Conservation (phyloP, 2,113 vertebrate species). For the Noturus placidus region DNA sequence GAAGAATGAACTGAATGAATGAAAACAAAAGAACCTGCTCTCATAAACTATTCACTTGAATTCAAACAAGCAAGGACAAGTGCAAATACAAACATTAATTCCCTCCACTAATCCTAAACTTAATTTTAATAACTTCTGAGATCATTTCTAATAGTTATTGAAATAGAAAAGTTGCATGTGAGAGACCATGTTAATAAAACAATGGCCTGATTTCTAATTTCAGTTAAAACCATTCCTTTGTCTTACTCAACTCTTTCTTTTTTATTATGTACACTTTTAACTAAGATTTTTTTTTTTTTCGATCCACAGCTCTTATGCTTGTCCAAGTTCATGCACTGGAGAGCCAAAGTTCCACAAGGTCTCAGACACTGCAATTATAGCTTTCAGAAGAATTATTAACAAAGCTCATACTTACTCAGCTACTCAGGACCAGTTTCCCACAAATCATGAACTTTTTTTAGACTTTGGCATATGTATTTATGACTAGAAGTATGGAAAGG, state of each 20-base stretch:
- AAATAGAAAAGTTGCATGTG: neutral
- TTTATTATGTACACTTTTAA: neutral
- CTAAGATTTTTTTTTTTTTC: no score
- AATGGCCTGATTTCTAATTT: neutral
- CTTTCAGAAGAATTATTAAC: neutral
- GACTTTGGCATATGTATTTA: neutral
- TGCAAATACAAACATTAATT: no score
- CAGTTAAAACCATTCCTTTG: neutral
- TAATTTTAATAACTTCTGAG: neutral
- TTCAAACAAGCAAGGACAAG: neutral
- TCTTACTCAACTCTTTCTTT: neutral
- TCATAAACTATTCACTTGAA: neutral
- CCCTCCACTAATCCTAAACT: neutral
- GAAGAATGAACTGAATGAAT: neutral
- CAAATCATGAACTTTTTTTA: neutral
- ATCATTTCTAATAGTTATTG: neutral
- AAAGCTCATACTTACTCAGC: neutral
- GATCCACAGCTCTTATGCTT: conserved; percentile 13
- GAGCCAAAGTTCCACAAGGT: neutral
- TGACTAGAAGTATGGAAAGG: neutral
- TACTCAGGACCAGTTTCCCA: neutral
- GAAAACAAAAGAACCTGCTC: neutral
- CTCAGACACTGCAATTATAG: neutral
- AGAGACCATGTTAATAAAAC: neutral
- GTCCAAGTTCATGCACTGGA: neutral